Evolutionary conservation across 2,888 invertebrate genomes (phyloP), one percentile per base, ranked within the genome.

Genomic region (Chrysolina americana): DNA sequence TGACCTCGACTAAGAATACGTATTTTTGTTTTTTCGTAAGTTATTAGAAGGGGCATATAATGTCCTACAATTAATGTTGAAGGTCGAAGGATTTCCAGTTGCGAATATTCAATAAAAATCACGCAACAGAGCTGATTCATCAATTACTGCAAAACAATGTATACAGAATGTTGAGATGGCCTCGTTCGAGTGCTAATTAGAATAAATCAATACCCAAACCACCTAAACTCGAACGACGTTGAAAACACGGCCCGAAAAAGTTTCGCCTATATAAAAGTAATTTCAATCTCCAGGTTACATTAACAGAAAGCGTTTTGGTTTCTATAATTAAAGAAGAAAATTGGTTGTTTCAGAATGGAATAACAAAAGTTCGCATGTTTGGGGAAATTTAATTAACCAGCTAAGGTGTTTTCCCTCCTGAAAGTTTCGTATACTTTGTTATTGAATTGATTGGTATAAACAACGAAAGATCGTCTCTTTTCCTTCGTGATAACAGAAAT

Each of bases 171-270:
- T 47, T 64, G 41, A 64, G 64, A 65, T 68, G 64, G 68, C 68
- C 64, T 64, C 76, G 41, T 65, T 68, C 70, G 70, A 74, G 72
- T 76, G 74, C 62, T 70, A 65, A 76, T 76, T 76, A 74, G 70
- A 74, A 76, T 77, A 76, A 77, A 77, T 77, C 77, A 70, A 77
- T 77, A 77, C 64, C 64, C 36, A 47, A 47, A 47, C 47, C 47
- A 47, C 36, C 36, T 4, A 36, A 36, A 36, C 36, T 36, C 36
- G 36, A 36, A 36, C 36, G n/a, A 47, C 47, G 8, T 47, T 47
- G 47, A n/a, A n/a, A 47, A 47, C 47, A 47, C 15, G 47, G 47
- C 2, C n/a, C n/a, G 6, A 47, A 47, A 47, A 47, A 47, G 47
- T 47, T 47, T n/a, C 47, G 8, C 47, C 4, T 15, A 5, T 2